Conservation (phyloP, 2,797 vertebrate species). For the Hippopotamyrus pictus region DNA sequence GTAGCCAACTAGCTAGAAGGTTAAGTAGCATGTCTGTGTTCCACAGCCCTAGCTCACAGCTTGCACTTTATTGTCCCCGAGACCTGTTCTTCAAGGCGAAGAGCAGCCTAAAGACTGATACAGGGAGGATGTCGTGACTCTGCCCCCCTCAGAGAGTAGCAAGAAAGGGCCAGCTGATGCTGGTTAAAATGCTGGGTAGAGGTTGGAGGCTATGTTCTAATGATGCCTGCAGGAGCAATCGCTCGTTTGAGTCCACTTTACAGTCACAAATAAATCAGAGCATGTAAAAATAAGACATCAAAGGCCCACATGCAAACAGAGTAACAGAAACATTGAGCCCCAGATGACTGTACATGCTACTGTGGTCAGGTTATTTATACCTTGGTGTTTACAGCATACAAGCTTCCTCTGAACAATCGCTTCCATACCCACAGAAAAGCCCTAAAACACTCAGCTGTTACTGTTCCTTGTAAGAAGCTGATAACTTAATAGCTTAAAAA, state of each 20-base stretch:
- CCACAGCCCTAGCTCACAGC: not conserved
- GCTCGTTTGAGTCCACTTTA: not conserved
- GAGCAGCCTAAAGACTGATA: not conserved
- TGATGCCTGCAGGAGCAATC: not conserved
- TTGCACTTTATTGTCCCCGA: not conserved
- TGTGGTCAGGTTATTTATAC: not conserved
- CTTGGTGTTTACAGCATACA: not conserved
- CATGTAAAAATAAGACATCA: not conserved
- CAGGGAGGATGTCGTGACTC: not conserved
- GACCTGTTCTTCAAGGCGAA: slow-evolving; percentile 22
- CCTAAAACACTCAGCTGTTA: not conserved
- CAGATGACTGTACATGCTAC: not conserved
- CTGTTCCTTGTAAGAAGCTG: not conserved
- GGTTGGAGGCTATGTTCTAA: not conserved
- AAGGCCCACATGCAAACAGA: not conserved
- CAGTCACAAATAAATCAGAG: not conserved
- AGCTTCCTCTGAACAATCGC: slow-evolving; percentile 5
- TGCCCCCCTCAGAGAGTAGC: not conserved
- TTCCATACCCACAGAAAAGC: not conserved
- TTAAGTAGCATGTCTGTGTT: not conserved
- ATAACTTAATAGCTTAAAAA: not conserved
- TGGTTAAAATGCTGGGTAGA: not conserved
- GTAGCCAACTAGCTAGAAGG: slow-evolving; percentile 15
- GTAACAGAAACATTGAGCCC: not conserved
- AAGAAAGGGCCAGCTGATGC: not conserved